Conservation (phyloP, 2,113 vertebrate species). For the Catharus bicknelli region DNA sequence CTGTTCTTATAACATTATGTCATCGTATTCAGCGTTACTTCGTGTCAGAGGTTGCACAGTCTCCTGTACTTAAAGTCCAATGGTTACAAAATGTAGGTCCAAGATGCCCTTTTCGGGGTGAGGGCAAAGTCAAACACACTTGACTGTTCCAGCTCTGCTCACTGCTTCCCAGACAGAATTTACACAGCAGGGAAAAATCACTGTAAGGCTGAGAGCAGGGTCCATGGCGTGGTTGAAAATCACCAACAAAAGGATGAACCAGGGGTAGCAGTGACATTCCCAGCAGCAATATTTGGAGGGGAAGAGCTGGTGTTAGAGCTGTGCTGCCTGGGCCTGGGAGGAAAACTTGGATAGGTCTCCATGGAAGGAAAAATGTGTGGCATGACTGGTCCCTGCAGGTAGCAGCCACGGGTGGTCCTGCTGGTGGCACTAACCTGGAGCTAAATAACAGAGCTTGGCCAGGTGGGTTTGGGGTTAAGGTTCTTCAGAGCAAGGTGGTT, state of each 20-base stretch:
- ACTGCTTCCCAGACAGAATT: not conserved
- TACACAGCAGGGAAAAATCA: not conserved
- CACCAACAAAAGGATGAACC: not conserved
- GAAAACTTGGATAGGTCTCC: not conserved
- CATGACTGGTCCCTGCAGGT: not conserved
- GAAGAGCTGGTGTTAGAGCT: not conserved
- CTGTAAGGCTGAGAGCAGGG: not conserved
- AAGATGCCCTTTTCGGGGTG: not conserved
- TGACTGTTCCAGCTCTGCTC: slow-evolving; percentile 1
- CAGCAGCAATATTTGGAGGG: not conserved
- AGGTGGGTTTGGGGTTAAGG: not conserved
- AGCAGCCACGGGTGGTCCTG: not conserved
- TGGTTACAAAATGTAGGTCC: slow-evolving; percentile 12
- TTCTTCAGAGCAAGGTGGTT: not conserved
- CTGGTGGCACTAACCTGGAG: fast-evolving
- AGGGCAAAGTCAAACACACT: slow-evolving; percentile 12
- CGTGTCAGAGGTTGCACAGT: not conserved
- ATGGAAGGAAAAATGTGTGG: not conserved
- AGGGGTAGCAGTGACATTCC: fast-evolving
- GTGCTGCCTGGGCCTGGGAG: not conserved
- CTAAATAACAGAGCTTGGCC: not conserved
- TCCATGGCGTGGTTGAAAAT: not conserved
- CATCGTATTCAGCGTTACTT: not conserved
- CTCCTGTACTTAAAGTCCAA: not conserved
- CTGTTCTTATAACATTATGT: slow-evolving; percentile 53